A percentile compares a stretch with the other conserved stretches of the same genome.
Evolutionary conservation across 1,140 invertebrate genomes (phyloP).

Genomic region (Amphibalanus amphitrite): DNA sequence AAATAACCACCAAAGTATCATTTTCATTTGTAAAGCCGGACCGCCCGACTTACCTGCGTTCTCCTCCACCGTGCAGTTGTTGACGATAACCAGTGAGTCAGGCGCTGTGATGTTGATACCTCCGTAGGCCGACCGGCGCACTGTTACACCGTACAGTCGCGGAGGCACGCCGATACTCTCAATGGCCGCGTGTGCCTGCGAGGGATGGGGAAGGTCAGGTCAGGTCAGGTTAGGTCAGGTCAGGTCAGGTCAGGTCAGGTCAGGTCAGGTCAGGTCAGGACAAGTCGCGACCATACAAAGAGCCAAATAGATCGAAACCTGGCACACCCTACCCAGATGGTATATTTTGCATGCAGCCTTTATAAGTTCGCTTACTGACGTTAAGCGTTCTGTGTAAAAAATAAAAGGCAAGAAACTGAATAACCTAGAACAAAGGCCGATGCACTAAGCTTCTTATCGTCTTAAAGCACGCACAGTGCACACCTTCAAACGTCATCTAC

Average conservation of each 20-base stretch:
- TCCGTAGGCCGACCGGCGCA: constrained; percentile 72
- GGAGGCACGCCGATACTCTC: constrained; percentile 75
- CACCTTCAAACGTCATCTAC: not conserved
- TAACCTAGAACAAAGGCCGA: not conserved
- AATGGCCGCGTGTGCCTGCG: constrained; percentile 50
- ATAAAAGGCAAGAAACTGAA: not conserved
- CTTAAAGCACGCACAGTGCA: not conserved
- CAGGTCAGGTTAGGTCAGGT: not conserved
- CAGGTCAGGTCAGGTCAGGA: not conserved
- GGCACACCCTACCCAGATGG: too few relatives aligned
- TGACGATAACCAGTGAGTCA: constrained; percentile 56
- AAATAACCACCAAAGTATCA: too few relatives aligned
- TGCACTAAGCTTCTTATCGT: not conserved
- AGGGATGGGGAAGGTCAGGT: constrained; percentile 31
- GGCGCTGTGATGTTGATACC: constrained; percentile 77
- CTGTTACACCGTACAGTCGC: constrained; percentile 53
- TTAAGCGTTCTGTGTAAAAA: not conserved
- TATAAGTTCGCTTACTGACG: too few relatives aligned
- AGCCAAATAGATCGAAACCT: not conserved
- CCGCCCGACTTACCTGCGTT: constrained; percentile 58
- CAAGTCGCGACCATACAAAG: not conserved
- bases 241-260: not conserved
- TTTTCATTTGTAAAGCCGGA: too few relatives aligned
- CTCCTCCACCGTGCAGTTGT: constrained; percentile 57
- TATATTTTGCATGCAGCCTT: too few relatives aligned